Conservation (phyloP, 1,140 invertebrate genomes). For the Pseudomyrmex pallidus region DNA sequence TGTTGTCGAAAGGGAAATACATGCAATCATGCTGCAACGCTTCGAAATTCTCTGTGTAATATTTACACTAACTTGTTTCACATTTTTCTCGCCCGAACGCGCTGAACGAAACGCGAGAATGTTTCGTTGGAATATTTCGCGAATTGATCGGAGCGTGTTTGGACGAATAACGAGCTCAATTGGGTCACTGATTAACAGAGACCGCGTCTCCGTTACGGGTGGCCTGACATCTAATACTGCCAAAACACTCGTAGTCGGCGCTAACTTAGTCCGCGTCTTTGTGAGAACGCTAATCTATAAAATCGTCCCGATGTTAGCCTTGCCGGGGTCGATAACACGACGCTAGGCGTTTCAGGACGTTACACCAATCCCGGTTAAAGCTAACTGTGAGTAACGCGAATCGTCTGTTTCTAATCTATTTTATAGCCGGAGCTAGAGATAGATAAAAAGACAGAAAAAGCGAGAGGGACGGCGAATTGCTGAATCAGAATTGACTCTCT, state of each 20-base stretch:
- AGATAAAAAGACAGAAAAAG: slow-evolving; percentile 3
- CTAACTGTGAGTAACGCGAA: slow-evolving; percentile 50
- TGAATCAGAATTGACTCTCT: not conserved
- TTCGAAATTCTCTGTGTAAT: too few relatives aligned
- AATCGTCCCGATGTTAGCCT: slow-evolving; percentile 33
- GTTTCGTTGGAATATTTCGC: not conserved
- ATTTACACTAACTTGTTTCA: too few relatives aligned
- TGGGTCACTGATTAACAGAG: slow-evolving; percentile 28
- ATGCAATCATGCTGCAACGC: not conserved
- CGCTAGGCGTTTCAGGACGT: slow-evolving; percentile 29
- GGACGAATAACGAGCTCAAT: slow-evolving; percentile 5
- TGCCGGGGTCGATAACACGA: slow-evolving; percentile 31
- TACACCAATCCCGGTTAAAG: slow-evolving; percentile 58
- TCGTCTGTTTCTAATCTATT: slow-evolving; percentile 51
- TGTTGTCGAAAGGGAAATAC: not conserved
- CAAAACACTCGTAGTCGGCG: slow-evolving; percentile 21
- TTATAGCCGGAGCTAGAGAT: slow-evolving; percentile 39
- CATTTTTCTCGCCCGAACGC: not conserved
- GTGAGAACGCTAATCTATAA: slow-evolving; percentile 49
- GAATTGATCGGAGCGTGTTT: not conserved
- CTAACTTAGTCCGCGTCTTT: slow-evolving; percentile 34
- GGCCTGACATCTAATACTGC: slow-evolving; percentile 45
- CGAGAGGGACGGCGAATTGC: slow-evolving; percentile 19
- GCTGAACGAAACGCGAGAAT: not conserved
- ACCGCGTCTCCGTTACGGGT: not conserved